These are phyloP conservation scores for Danio choprae DNA, from an alignment of 2,797 vertebrate genomes.

Conservation along the genomic window DNA sequence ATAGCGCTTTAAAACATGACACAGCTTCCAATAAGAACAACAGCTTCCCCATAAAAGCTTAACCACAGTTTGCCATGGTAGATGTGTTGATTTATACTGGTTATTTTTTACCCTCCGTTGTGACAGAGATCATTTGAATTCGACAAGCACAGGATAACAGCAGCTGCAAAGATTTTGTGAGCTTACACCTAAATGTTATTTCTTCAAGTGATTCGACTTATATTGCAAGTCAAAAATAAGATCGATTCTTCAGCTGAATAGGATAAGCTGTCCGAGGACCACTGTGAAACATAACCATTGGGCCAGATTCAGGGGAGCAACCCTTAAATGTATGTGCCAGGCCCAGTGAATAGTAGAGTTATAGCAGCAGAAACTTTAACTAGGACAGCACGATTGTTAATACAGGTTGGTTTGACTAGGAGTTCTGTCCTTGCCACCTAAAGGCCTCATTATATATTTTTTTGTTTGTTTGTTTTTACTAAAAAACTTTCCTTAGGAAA, in stretches of 20 bases:
- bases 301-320: not conserved
- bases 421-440: not conserved
- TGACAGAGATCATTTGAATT: conserved; percentile 44
- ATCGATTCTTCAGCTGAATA: conserved; percentile 59
- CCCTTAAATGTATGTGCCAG: not conserved
- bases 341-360: not conserved
- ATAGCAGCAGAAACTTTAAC: conserved; percentile 55
- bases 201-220: conserved; percentile 61
- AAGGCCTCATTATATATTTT: not conserved
- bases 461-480: not conserved
- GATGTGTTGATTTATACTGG: conserved; percentile 50
- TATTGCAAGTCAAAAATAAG: conserved; percentile 64
- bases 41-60: conserved; percentile 64
- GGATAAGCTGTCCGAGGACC: conserved; percentile 35
- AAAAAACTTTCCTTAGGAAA: not conserved
- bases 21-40: conserved; percentile 65
- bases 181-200: conserved; percentile 9
- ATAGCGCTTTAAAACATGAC: conserved; percentile 72
- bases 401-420: conserved; percentile 14
- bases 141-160: conserved; percentile 61
- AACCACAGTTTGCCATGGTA: conserved; percentile 66
- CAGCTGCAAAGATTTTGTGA: conserved; percentile 51
- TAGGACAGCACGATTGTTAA: conserved; percentile 54
- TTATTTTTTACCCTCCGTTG: conserved; percentile 21
- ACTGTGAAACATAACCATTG: not conserved